Evolutionary conservation across 2,888 invertebrate species (phyloP), one percentile per base, ranked within the genome.

Genomic region (Dryococelus australis): DNA sequence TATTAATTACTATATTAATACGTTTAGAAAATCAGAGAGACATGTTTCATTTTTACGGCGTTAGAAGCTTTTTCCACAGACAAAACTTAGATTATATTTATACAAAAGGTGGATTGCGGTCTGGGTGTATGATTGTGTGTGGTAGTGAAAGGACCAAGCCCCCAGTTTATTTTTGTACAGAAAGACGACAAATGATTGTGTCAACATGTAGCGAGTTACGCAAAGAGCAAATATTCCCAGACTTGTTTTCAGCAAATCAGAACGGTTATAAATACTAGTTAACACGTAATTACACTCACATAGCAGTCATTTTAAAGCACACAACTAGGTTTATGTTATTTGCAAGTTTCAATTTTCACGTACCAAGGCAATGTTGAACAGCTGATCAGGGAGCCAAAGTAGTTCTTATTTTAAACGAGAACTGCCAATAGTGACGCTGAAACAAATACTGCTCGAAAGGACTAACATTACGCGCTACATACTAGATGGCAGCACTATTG

Each of bases 291-390:
- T 65, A n/a, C 24, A 20, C 6, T 9, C n/a, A n/a, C 8, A n/a
- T 24, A 65, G 65, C 0, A 65, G 20, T 65, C n/a, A 65, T 24
- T 65, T 20, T 65, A n/a, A 65, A 65, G 65, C 65, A 65, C 65
- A 65, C 65, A 65, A 65, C 24, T 65, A 65, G 20, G n/a, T 65
- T 65, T 65, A 65, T 65, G 20, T 20, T 65, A 65, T 65, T 65
- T 65, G 24, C 65, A n/a, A 65, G n/a, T n/a, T 65, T 16, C 20
- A 65, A 65, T 24, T 65, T 24, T n/a, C 65, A 65, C 65, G 12
- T 65, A 65, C 65, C 65, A 65, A 65, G 16, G 65, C 65, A 65
- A n/a, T 65, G 65, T n/a, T 65, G 65, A 65, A 65, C 65, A 65
- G 65, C n/a, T 65, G 65, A 65, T 65, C 20, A 65, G 24, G 2